Base-by-base conservation (phyloP, 1,140 invertebrate genomes). In the Pygmarrhopalites habei region DNA sequence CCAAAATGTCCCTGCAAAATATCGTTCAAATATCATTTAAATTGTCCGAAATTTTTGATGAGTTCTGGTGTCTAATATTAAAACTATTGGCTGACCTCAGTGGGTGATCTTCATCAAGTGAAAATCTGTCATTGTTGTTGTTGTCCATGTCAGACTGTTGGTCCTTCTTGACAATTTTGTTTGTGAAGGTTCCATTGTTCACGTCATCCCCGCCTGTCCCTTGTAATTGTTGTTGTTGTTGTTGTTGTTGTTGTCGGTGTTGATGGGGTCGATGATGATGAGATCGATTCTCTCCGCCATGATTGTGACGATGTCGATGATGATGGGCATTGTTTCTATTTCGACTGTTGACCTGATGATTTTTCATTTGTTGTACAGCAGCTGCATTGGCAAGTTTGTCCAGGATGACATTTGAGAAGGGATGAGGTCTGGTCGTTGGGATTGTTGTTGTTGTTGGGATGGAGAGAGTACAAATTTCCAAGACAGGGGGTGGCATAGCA, bases 1-100 rank as follows among this genome's bases (percentile, higher is more conserved):
- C 67, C 21, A 70, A 60, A 64, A 70, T 70, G 17, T 58, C 19
- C 32, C 64, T 49, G n/a, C n/a, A n/a, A n/a, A n/a, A n/a, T n/a
- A n/a, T n/a, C n/a, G n/a, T n/a, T n/a, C n/a, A n/a, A n/a, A n/a
- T n/a, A n/a, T n/a, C n/a, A n/a, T n/a, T n/a, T n/a, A n/a, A n/a
- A n/a, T n/a, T n/a, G n/a, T n/a, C n/a, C n/a, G n/a, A n/a, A n/a
- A n/a, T n/a, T n/a, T n/a, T n/a, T n/a, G n/a, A n/a, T n/a, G n/a
- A n/a, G n/a, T n/a, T n/a, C n/a, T n/a, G n/a, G n/a, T n/a, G n/a
- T n/a, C n/a, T n/a, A n/a, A n/a, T n/a, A n/a, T n/a, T n/a, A n/a
- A n/a, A n/a, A n/a, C n/a, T n/a, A n/a, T n/a, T n/a, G n/a, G n/a
- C n/a, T n/a, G n/a, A n/a, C n/a, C n/a, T n/a, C 12, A 70, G 52